Base-by-base conservation (phyloP, 2,113 vertebrate genomes). In the Xiphophorus maculatus region DNA sequence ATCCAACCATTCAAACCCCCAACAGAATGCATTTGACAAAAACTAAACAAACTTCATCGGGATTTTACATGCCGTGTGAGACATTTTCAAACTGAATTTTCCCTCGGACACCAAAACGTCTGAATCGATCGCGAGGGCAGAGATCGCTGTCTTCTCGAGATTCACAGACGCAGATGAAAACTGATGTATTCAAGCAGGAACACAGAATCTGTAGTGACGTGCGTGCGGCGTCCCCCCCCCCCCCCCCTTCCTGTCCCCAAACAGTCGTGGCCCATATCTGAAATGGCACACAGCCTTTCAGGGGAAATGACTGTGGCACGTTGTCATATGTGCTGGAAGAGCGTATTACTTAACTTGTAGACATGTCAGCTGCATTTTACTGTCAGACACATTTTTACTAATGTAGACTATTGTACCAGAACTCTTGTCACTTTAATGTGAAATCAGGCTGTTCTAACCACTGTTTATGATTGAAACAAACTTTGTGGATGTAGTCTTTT, bases 161-260 rank as follows among this genome's bases (percentile, higher is more conserved):
- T 11, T 64, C 30, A 40, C n/a, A 66, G 35, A 66, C 35, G 14
- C 65, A 66, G 35, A 66, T 66, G 33, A 66, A 66, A 35, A 15
- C 65, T 66, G 65, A 66, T 66, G 35, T 8, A 27, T 40, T 66
- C 33, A 37, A 66, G 65, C 12, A 66, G 65, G 40, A 66, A 66
- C 65, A 65, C 7, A 42, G 35, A 40, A 66, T 66, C 64, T 27
- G 64, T 14, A 66, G 64, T 40, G 64, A 66, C 64, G 27, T 22
- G 11, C n/a, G 22, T 37, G 64, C 27, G 64, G 27, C 64, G 27
- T 6, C 12, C 17, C 3, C 64, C 33, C 1, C 33, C n/a, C n/a
- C n/a, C n/a, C n/a, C n/a, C n/a, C n/a, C n/a, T 1, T 7, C 25
- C 40, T 22, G 1, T 28, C 33, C 14, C 32, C 3, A 8, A 32